Base-by-base conservation (phyloP, 2,797 vertebrate species). In the Botia almorhae region DNA sequence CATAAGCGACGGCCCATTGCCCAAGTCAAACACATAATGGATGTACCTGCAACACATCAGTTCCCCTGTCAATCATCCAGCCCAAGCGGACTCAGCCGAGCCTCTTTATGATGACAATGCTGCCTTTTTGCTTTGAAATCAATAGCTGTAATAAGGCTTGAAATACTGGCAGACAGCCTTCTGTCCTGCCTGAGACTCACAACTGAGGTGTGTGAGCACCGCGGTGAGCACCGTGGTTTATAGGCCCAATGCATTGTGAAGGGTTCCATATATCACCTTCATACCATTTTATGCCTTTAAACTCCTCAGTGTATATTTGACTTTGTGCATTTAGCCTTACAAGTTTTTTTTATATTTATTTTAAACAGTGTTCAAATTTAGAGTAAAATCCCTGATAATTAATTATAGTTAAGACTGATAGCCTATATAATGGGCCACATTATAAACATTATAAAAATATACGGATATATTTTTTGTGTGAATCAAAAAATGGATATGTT, bases 11-110 rank as follows among this genome's bases (percentile, higher is more conserved):
- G 96, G 96, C 60, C 97, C 97, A 16, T 98, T 97, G 36, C 97
- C 97, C 95, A 98, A 91, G 92, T 98, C 97, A 81, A 98, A 98
- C 48, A 98, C 96, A 60, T 98, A 98, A 90, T 97, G 97, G 87
- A 98, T 95, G 93, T 97, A 98, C 93, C 97, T 98, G 83, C 68
- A 76, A 81, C 29, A 84, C 55, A 82, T 69, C 46, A 80, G 79
- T 74, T 70, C 69, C 56, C 33, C 46, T 77, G 76, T 76, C 78
- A 82, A 64, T 79, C 73, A 80, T 39, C 50, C 26, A 19, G 46
- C 68, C 61, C 72, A 71, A 33, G 76, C 5, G 67, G 78, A 85
- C 72, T 55, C 79, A 81, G 43, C 71, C 67, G 73, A 55, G 14
- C 46, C 80, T 69, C 77, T 82, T 76, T 81, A 76, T 39, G 84